Evolutionary conservation across 2,888 invertebrate species (phyloP).

Genomic region (Idaea straminata): DNA sequence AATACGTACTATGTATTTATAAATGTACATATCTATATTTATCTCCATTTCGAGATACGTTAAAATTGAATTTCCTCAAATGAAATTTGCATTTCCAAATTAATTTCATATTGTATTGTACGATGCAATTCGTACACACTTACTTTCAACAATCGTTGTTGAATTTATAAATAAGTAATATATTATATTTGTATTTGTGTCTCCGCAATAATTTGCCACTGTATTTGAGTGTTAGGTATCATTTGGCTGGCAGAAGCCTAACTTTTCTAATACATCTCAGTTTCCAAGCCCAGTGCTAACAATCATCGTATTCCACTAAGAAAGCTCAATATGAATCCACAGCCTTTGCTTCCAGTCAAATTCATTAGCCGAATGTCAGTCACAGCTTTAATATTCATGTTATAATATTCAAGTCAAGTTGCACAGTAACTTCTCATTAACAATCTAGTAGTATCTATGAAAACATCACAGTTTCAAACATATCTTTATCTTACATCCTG

Average conservation of each 20-base stretch:
- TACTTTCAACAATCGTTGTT: neutral
- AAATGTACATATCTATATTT: conserved; percentile 5
- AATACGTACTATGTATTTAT: neutral
- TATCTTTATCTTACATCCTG: conserved; percentile 32
- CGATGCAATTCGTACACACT: neutral
- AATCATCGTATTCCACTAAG: neutral
- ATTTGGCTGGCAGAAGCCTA: neutral
- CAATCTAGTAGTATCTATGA: conserved; percentile 42
- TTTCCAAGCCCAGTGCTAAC: neutral
- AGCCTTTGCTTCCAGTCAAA: neutral
- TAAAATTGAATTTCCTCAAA: neutral
- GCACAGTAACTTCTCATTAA: neutral
- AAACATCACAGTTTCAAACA: conserved; percentile 23
- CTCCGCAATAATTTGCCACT: neutral
- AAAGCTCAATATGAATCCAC: neutral
- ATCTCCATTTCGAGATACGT: conserved; percentile 6
- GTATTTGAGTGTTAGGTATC: neutral
- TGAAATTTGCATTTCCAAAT: neutral
- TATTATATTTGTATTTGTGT: neutral
- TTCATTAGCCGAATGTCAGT: neutral
- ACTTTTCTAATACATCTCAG: neutral
- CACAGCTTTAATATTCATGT: neutral
- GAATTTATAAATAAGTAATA: neutral
- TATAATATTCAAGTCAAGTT: neutral
- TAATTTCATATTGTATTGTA: no score